Percentiles rank a stretch among this genome's conserved stretches.
Conservation (phyloP, 2,113 vertebrate species). For the Archilochus colubris region DNA sequence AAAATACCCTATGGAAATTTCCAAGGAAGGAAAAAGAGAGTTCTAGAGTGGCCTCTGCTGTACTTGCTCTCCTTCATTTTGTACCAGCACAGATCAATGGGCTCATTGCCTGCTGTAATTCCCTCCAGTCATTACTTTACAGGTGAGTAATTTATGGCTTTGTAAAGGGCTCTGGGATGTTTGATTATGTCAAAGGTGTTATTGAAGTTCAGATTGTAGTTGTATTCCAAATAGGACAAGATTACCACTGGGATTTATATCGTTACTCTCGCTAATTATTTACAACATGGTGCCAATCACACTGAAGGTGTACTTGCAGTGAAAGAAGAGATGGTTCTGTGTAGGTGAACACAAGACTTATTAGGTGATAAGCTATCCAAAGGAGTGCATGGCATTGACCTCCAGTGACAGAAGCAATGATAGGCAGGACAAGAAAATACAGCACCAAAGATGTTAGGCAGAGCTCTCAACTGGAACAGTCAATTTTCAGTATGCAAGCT, state of each 20-base stretch:
- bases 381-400: slow-evolving; percentile 14
- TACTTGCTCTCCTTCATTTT: slow-evolving; percentile 42
- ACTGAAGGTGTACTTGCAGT: neutral
- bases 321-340: neutral
- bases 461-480: neutral
- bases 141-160: slow-evolving; percentile 73
- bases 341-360: neutral
- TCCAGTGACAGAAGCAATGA: neutral
- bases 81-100: slow-evolving; percentile 62
- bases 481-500: neutral
- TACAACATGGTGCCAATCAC: slow-evolving; percentile 59
- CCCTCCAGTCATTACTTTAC: slow-evolving; percentile 71
- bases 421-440: neutral
- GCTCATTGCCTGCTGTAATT: slow-evolving; percentile 60
- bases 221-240: slow-evolving; percentile 66
- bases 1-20: neutral
- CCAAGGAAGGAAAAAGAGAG: neutral
- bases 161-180: slow-evolving; percentile 68
- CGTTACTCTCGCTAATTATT: slow-evolving; percentile 68
- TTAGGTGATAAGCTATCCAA: slow-evolving; percentile 11
- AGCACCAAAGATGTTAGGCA: neutral
- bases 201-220: slow-evolving; percentile 70
- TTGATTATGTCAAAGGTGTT: slow-evolving; percentile 76
- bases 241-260: slow-evolving; percentile 69
- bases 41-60: slow-evolving; percentile 7